Conservation (phyloP, 2,888 invertebrate genomes). For the Mythimna albipuncta region DNA sequence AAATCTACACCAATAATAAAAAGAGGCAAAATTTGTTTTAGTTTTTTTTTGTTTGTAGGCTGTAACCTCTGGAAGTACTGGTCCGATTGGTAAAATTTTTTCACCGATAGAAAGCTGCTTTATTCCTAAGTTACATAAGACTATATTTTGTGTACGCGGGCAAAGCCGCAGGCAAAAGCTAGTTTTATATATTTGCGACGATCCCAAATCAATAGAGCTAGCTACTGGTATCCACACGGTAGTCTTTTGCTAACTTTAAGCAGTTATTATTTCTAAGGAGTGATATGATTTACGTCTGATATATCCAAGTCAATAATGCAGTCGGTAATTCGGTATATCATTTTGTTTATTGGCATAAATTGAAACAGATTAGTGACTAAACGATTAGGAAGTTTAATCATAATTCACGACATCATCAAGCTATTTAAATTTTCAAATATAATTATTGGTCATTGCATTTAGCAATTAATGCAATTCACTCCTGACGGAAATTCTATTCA, state of each 20-base stretch:
- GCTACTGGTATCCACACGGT: neutral
- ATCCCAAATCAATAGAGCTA: neutral
- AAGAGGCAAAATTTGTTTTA: too few relatives aligned
- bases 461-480: neutral
- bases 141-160: too few relatives aligned
- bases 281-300: neutral
- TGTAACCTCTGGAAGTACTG: too few relatives aligned
- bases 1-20: too few relatives aligned
- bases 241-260: too few relatives aligned
- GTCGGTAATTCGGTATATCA: slow-evolving; percentile 1
- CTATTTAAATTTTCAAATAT: neutral
- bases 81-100: too few relatives aligned
- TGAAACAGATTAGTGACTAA: slow-evolving; percentile 17
- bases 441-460: neutral
- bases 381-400: slow-evolving; percentile 10
- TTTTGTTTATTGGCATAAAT: slow-evolving; percentile 7
- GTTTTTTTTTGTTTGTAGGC: too few relatives aligned
- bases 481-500: neutral
- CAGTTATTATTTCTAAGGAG: neutral
- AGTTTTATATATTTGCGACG: neutral
- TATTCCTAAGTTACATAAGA: too few relatives aligned
- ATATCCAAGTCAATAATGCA: slow-evolving; percentile 6
- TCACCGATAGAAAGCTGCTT: too few relatives aligned
- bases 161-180: too few relatives aligned
- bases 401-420: neutral